Evolutionary conservation across 2,888 invertebrate species (phyloP), one percentile per base, ranked within the genome.

Genomic region (Eugnorisma glareosa): DNA sequence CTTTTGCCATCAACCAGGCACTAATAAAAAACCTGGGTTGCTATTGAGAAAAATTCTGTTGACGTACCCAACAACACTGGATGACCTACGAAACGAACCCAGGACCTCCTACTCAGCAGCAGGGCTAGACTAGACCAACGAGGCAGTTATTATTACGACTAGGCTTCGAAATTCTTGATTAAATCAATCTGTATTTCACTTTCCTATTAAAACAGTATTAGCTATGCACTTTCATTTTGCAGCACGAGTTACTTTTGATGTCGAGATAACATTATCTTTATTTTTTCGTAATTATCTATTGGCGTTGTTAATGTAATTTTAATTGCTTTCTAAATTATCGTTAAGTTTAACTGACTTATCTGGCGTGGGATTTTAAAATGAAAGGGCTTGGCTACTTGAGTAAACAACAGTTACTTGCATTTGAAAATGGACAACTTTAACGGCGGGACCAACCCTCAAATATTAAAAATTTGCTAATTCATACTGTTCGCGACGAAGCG

Each of bases 181-280:
- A 18, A 31, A 73, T 79, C 24, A 28, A 61, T 64, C 11, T 57
- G 6, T 64, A 66, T 71, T 63, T 51, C 10, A 70, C 40, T 59
- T 63, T 63, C 28, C 21, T 21, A 61, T 59, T 31, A 67, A 82
- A 59, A 71, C 11, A 15, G 24, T 59, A 81, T 66, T 72, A 66
- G 48, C 4, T 54, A 40, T 61, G 37, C 31, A 79, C 57, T 71
- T 83, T 79, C 57, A 35, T 67, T 83, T 82, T 54, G 73, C 61
- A 40, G 51, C 59, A 37, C 31, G 28, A 71, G 40, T 76, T 51
- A 72, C 28, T 81, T 82, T 51, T 57, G 43, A 78, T 70, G n/a
- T 28, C 21, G 54, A 48, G 78, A 82, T 83, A 83, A 71, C 48
- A 48, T 45, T 69, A 70, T 66, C 57, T 61, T 40, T 59, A 64